Percentiles rank a stretch among this genome's conserved stretches.
Conservation (phyloP, 2,113 vertebrate genomes). For the Morone saxatilis region DNA sequence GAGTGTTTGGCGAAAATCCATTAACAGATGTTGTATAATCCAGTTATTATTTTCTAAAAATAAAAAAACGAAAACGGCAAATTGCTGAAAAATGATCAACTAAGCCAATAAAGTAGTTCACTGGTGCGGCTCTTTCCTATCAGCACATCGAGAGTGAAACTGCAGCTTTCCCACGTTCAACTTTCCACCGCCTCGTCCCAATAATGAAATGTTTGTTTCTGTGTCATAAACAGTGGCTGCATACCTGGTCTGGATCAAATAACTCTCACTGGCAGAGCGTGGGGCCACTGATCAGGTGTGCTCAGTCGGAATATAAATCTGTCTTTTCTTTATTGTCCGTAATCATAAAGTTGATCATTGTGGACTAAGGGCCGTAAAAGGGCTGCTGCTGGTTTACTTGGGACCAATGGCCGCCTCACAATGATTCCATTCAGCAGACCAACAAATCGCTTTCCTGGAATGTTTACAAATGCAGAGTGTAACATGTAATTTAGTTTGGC, state of each 20-base stretch:
- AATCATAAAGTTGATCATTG: slow-evolving; percentile 69
- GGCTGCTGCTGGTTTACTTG: slow-evolving; percentile 36
- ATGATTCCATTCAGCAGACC: slow-evolving; percentile 51
- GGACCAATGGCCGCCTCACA: slow-evolving; percentile 45
- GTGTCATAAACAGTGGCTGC: slow-evolving; percentile 46
- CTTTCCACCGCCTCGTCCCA: slow-evolving; percentile 7
- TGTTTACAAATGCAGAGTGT: slow-evolving; percentile 54
- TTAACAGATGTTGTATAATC: slow-evolving; percentile 13
- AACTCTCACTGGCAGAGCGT: background rate
- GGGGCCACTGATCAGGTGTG: slow-evolving; percentile 39
- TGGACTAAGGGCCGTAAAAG: slow-evolving; percentile 61
- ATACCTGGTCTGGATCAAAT: slow-evolving; percentile 53
- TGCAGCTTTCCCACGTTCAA: slow-evolving; percentile 43
- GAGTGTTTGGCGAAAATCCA: background rate
- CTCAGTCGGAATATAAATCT: slow-evolving; percentile 62
- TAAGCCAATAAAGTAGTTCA: background rate
- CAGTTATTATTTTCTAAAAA: background rate
- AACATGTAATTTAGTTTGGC: slow-evolving; percentile 50
- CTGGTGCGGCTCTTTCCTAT: background rate
- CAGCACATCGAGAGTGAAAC: background rate
- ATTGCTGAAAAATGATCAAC: background rate
- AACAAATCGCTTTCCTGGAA: slow-evolving; percentile 48
- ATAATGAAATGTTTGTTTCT: slow-evolving; percentile 57
- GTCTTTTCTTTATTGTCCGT: slow-evolving; percentile 64
- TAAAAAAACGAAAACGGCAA: background rate